Evolutionary conservation across 2,113 vertebrate species (phyloP).

Genomic region (Malaclemys terrapin): DNA sequence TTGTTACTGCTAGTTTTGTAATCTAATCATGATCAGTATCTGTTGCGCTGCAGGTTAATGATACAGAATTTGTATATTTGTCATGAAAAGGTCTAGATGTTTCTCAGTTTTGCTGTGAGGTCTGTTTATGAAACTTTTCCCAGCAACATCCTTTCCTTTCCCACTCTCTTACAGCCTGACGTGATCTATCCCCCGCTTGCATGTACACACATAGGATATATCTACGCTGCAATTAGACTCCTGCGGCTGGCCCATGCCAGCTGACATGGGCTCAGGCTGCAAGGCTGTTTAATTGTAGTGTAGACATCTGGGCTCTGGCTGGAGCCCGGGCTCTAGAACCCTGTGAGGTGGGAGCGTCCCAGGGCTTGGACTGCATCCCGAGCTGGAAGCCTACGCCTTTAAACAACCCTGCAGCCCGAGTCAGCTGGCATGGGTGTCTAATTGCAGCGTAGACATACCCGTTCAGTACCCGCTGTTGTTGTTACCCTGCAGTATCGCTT

Average conservation of each 20-base stretch:
- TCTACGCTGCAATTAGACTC: background rate
- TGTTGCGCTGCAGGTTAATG: conserved; percentile 65
- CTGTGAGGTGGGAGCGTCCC: too few relatives aligned
- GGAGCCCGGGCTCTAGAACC: too few relatives aligned
- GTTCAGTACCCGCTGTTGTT: background rate
- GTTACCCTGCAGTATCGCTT: conserved; percentile 24
- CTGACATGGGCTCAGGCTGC: background rate
- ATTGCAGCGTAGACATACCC: background rate
- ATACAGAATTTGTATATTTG: background rate
- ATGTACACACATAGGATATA: background rate
- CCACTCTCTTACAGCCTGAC: background rate
- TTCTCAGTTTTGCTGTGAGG: conserved; percentile 45
- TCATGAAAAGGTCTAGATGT: conserved; percentile 44
- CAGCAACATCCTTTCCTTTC: conserved; percentile 4
- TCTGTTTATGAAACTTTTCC: conserved; percentile 21
- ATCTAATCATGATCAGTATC: background rate
- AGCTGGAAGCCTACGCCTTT: background rate
- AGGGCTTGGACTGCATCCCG: too few relatives aligned
- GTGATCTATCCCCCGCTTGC: conserved; percentile 31
- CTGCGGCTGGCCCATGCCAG: background rate
- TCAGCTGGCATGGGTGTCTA: background rate
- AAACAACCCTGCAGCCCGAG: background rate
- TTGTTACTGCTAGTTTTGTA: background rate
- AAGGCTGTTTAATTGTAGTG: too few relatives aligned
- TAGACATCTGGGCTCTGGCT: too few relatives aligned